These are phyloP conservation scores for Oplegnathus fasciatus DNA, from an alignment of 2,113 vertebrate species.

Conservation along the genomic window DNA sequence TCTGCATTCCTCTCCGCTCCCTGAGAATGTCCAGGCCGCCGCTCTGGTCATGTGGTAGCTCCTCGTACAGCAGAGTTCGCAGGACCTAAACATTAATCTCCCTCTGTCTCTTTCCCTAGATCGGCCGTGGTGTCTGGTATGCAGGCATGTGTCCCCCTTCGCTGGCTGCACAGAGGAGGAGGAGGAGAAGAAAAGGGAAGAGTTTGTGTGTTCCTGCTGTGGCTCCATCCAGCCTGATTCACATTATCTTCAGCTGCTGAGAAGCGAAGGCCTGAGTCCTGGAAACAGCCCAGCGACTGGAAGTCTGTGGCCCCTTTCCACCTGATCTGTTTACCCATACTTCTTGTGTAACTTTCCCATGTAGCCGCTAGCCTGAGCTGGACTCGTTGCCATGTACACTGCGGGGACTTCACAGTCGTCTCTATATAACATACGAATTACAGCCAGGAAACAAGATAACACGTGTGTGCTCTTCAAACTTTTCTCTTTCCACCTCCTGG, in stretches of 20 bases:
- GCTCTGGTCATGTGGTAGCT: slow-evolving; percentile 60
- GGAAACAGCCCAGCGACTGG: slow-evolving; percentile 58
- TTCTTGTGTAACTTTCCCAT: slow-evolving; percentile 75
- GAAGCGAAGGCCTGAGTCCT: slow-evolving; percentile 36
- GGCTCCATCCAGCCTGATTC: slow-evolving; percentile 56
- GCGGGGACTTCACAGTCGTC: slow-evolving; percentile 5
- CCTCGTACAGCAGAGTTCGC: slow-evolving; percentile 60
- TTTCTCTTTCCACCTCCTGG: slow-evolving; percentile 7
- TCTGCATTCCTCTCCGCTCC: slow-evolving; percentile 50
- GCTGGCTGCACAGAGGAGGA: slow-evolving; percentile 59
- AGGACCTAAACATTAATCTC: slow-evolving; percentile 66
- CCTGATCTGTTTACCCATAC: slow-evolving; percentile 64
- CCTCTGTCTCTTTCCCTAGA: slow-evolving; percentile 76
- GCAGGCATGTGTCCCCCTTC: slow-evolving; percentile 63
- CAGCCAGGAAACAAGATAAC: slow-evolving; percentile 1
- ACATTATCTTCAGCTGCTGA: slow-evolving; percentile 49
- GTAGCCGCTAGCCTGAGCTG: slow-evolving; percentile 39
- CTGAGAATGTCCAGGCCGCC: slow-evolving; percentile 49
- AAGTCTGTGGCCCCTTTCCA: slow-evolving; percentile 42
- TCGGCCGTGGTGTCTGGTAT: slow-evolving; percentile 80
- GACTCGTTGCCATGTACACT: slow-evolving; percentile 57
- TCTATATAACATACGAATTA: not conserved
- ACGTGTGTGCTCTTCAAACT: not conserved
- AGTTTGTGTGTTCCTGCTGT: slow-evolving; percentile 33
- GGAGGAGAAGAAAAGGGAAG: slow-evolving; percentile 44